phyloP scores from a whole-genome alignment of 2,888 invertebrate species.

The Clepsis dumicolana region DNA sequence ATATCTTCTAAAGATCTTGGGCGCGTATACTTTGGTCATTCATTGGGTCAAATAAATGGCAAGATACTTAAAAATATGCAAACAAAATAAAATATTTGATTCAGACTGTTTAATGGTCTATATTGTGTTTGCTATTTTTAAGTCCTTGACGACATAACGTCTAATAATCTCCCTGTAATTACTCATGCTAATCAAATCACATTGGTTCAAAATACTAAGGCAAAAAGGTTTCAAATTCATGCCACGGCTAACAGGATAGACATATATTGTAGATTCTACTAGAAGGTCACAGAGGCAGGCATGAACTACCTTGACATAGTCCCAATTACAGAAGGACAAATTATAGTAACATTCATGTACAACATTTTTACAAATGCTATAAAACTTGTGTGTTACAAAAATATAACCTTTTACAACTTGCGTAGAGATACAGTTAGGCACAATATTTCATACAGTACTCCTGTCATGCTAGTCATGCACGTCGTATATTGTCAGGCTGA shows the following conservation, averaged over 20 bases:
- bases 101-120: not conserved
- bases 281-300: not conserved
- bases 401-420: conserved; percentile 4
- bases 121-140: not conserved
- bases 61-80: not conserved
- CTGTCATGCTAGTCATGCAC: conserved; percentile 68
- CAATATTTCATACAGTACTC: conserved; percentile 54
- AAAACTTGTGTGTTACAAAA: conserved; percentile 19
- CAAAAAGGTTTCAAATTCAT: conserved; percentile 22
- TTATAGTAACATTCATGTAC: not conserved
- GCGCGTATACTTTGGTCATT: not conserved
- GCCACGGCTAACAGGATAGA: conserved; percentile 13
- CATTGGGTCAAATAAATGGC: not conserved
- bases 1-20: not conserved
- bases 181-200: conserved; percentile 24
- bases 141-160: not conserved
- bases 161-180: not conserved
- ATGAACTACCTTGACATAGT: conserved; percentile 10
- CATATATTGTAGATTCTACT: not conserved
- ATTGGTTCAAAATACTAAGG: conserved; percentile 9
- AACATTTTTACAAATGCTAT: too few relatives aligned
- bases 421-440: conserved; percentile 49
- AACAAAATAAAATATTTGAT: not conserved
- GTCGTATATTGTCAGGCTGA: conserved; percentile 46
- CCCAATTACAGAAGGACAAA: not conserved